These are phyloP conservation scores for Oncopeltus fasciatus DNA, from an alignment of 1,140 invertebrate species.

Conservation along the genomic window DNA sequence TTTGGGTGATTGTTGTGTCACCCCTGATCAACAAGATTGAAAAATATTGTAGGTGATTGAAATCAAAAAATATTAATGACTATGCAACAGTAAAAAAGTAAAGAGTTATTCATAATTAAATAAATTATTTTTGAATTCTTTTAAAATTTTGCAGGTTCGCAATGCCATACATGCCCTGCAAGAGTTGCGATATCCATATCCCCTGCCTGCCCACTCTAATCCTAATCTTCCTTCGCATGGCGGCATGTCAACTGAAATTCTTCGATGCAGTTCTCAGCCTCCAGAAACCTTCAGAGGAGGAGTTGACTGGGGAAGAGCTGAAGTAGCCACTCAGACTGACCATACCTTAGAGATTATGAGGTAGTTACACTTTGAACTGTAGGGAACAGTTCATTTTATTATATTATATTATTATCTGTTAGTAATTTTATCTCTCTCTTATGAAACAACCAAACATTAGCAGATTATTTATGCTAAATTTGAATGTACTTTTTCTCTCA, in stretches of 20 bases:
- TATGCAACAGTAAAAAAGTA: no score
- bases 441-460: not conserved
- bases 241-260: constrained; percentile 34
- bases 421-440: not conserved
- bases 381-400: not conserved
- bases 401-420: not conserved
- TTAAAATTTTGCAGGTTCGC: constrained; percentile 39
- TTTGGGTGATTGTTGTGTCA: no score
- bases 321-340: constrained; percentile 5
- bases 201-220: constrained; percentile 50
- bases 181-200: constrained; percentile 43
- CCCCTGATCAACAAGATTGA: no score
- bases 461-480: not conserved
- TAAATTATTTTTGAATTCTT: not conserved
- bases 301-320: not conserved
- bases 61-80: no score
- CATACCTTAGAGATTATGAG: constrained; percentile 11
- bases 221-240: constrained; percentile 38
- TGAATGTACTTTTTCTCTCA: not conserved
- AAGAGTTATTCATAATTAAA: no score
- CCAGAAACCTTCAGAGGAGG: constrained; percentile 47
- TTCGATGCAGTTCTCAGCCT: constrained; percentile 61
- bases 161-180: constrained; percentile 69
- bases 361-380: not conserved
- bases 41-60: no score